Evolutionary conservation across 2,113 vertebrate genomes (phyloP).

Genomic region (Oryzias javanicus): DNA sequence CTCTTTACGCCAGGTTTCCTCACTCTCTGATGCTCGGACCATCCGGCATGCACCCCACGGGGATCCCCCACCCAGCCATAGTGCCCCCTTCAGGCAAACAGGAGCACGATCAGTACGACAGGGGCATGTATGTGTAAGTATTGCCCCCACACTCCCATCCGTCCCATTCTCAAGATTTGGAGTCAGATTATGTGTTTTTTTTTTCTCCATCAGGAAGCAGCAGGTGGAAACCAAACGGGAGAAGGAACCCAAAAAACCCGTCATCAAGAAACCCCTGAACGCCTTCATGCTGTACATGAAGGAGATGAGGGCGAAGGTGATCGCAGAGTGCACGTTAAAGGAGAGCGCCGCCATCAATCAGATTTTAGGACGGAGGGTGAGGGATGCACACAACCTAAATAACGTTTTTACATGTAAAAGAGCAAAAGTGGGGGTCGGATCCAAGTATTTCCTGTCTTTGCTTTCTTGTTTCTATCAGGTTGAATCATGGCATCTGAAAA

Average conservation of each 20-base stretch:
- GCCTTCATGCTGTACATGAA: constrained; percentile 99
- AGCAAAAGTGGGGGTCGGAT: too few relatives aligned
- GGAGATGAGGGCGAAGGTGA: constrained; percentile 98
- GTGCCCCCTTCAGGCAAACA: constrained; percentile 93
- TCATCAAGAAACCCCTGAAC: constrained; percentile 98
- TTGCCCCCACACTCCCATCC: neutral
- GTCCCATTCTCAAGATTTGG: neutral
- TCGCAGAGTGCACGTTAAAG: constrained; percentile 97
- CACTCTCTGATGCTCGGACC: constrained; percentile 94
- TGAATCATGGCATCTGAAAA: too few relatives aligned
- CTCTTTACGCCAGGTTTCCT: constrained; percentile 83
- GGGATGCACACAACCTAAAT: constrained; percentile 23
- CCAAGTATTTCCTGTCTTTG: too few relatives aligned
- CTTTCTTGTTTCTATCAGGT: too few relatives aligned
- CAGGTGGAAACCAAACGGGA: constrained; percentile 91
- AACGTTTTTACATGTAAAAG: too few relatives aligned
- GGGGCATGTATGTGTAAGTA: constrained; percentile 84
- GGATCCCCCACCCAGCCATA: constrained; percentile 94
- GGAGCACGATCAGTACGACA: constrained; percentile 90
- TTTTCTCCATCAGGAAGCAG: constrained; percentile 80
- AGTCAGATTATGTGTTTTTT: neutral
- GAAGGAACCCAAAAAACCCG: constrained; percentile 97
- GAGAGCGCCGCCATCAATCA: constrained; percentile 99
- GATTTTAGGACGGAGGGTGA: constrained; percentile 95
- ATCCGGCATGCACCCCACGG: constrained; percentile 89